Base-by-base conservation (phyloP, 1,140 invertebrate species). In the Ditylenchus dipsaci region DNA sequence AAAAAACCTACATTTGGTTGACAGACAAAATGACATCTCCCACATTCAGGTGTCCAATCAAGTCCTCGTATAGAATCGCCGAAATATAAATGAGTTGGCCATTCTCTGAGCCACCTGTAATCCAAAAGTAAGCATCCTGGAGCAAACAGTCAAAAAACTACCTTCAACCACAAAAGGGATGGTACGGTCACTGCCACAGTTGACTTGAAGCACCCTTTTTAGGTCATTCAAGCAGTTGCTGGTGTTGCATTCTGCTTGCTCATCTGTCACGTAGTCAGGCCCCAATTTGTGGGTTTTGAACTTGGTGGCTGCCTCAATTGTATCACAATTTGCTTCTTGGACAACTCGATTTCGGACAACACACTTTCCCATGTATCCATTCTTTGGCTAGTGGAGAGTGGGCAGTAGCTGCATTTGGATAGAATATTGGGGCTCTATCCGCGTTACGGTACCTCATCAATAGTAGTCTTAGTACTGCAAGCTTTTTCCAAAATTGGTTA, bases 21-120 rank as follows among this genome's bases (percentile, higher is more conserved):
- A 75, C 57, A 27, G 63, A n/a, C 9, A 74, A 47, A 26, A 74
- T 21, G n/a, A 74, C 70, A 49, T 74, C 72, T 30, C 65, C 72
- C 56, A 38, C 26, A 63, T 75, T n/a, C 15, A 73, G 27, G 33
- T 64, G n/a, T 53, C 57, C 43, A 21, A 38, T 29, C 23, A 76
- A 49, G 30, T 76, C 57, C 15, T 47, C 38, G 56, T 65, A 23
- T 15, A 73, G 42, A 30, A 74, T 58, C 9, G 45, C 47, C 23
- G 47, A 58, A 68, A 74, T 47, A 23, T 38, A 47, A 26, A 74
- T 71, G 13, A 76, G 21, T 29, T 45, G 53, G 15, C 67, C 56
- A 43, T 75, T 68, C 30, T 74, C 71, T 33, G 73, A 53, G 26
- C 72, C 72, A 5, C 33, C 33, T 38, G 11, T 11, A 38, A 38